Conservation (phyloP, 2,797 vertebrate genomes). For the Characodon lateralis region DNA sequence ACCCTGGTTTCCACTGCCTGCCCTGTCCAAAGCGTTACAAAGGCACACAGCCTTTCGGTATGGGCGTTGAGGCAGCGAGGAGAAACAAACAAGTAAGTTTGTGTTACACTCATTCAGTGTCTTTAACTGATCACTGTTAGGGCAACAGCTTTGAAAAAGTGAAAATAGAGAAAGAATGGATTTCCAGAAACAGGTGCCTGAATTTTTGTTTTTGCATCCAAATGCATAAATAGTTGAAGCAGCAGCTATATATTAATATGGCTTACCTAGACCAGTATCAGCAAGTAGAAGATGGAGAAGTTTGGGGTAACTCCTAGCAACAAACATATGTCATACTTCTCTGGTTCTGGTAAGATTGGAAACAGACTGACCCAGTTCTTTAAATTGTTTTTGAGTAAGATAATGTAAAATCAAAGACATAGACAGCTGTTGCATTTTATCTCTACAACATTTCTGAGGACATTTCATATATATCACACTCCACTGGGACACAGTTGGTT, state of each 20-base stretch:
- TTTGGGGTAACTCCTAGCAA: constrained; percentile 35
- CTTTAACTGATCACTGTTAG: constrained; percentile 2
- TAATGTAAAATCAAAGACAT: constrained; percentile 4
- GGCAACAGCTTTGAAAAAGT: constrained; percentile 7
- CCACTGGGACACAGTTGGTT: constrained; percentile 16
- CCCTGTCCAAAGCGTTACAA: constrained; percentile 95
- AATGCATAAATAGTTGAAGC: constrained; percentile 43
- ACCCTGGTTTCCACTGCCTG: constrained; percentile 95
- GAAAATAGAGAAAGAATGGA: background rate
- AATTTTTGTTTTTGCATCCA: constrained; percentile 44
- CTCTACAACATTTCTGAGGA: constrained; percentile 9
- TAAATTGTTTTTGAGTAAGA: constrained; percentile 4
- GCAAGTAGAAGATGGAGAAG: constrained; percentile 26
- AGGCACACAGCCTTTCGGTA: constrained; percentile 92
- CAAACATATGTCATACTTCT: constrained; percentile 51
- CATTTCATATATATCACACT: constrained; percentile 20
- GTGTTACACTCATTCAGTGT: constrained; percentile 4
- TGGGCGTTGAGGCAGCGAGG: constrained; percentile 89
- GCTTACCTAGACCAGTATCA: constrained; percentile 43
- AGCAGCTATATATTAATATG: constrained; percentile 26
- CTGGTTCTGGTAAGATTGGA: constrained; percentile 24
- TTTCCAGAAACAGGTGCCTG: constrained; percentile 27
- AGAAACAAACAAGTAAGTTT: constrained; percentile 89
- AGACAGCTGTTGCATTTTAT: constrained; percentile 7
- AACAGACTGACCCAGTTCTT: constrained; percentile 6